Percentiles rank a stretch among this genome's conserved stretches.
These are phyloP conservation scores for Takifugu bimaculatus DNA, from an alignment of 2,113 vertebrate genomes.

Conservation along the genomic window DNA sequence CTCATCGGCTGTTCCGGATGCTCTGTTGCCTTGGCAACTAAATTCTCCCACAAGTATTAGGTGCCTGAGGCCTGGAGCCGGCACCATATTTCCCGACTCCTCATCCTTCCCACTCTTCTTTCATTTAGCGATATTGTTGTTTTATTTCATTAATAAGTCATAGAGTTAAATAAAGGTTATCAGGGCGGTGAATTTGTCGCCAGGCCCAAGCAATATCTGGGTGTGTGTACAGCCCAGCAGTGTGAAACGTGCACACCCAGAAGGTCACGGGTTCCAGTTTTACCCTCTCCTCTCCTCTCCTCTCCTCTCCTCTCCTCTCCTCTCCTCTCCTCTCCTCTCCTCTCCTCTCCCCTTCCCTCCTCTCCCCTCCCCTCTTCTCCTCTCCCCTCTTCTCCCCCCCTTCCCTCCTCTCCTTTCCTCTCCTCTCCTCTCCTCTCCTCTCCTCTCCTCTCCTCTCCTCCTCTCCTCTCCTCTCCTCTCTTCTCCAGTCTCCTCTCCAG, in stretches of 20 bases:
- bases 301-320: no score
- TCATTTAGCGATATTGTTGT: conserved; percentile 52
- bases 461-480: no score
- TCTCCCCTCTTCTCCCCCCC: no score
- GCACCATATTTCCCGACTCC: conserved; percentile 65
- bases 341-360: no score
- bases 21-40: conserved; percentile 79
- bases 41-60: conserved; percentile 70
- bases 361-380: no score
- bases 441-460: no score
- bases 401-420: no score
- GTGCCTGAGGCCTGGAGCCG: conserved; percentile 54
- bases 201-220: conserved; percentile 11
- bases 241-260: conserved; percentile 2
- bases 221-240: background rate
- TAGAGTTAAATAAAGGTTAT: conserved; percentile 22
- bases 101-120: conserved; percentile 55
- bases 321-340: no score
- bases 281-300: no score
- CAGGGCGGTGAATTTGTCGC: conserved; percentile 9
- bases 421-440: no score
- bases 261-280: conserved; percentile 8
- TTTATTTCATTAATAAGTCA: conserved; percentile 38
- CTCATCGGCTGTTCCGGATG: conserved; percentile 64
- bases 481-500: no score